Evolutionary conservation across 2,113 vertebrate genomes (phyloP).

Genomic region (Neodontobutis hainanensis): DNA sequence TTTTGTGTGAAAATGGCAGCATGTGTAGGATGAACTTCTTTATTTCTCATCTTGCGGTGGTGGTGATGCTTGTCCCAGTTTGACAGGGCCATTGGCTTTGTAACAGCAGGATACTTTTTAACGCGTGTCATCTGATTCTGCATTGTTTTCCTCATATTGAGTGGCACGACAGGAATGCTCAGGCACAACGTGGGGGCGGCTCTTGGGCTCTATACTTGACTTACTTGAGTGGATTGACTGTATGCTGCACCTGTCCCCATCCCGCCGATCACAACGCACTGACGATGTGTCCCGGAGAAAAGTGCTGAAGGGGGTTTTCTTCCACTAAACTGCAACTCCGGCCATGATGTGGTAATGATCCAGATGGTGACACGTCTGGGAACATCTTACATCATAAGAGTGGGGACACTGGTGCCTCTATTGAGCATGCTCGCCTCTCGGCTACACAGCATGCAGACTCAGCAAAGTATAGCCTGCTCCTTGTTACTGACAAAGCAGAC

Average conservation of each 20-base stretch:
- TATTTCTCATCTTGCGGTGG: not conserved
- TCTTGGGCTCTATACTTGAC: slow-evolving; percentile 51
- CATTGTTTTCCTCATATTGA: slow-evolving; percentile 41
- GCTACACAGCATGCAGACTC: too few relatives aligned
- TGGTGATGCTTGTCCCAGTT: not conserved
- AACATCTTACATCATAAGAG: too few relatives aligned
- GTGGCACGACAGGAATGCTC: slow-evolving; percentile 44
- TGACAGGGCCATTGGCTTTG: slow-evolving; percentile 3
- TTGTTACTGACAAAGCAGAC: too few relatives aligned
- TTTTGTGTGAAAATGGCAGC: not conserved
- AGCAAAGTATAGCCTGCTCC: too few relatives aligned
- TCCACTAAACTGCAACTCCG: not conserved
- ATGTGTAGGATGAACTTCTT: not conserved
- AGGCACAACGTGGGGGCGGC: not conserved
- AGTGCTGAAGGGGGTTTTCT: slow-evolving; percentile 7
- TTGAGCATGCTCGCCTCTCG: too few relatives aligned
- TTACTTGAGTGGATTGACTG: slow-evolving; percentile 52
- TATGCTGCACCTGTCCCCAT: slow-evolving; percentile 58
- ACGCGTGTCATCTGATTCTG: slow-evolving; percentile 33
- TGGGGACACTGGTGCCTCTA: not conserved
- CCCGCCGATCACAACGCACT: not conserved
- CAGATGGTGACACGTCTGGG: not conserved
- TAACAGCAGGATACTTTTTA: slow-evolving; percentile 36
- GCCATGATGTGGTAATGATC: not conserved
- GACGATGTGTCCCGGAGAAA: not conserved